Base-by-base conservation (phyloP, 2,113 vertebrate genomes). In the Cinclus cinclus region DNA sequence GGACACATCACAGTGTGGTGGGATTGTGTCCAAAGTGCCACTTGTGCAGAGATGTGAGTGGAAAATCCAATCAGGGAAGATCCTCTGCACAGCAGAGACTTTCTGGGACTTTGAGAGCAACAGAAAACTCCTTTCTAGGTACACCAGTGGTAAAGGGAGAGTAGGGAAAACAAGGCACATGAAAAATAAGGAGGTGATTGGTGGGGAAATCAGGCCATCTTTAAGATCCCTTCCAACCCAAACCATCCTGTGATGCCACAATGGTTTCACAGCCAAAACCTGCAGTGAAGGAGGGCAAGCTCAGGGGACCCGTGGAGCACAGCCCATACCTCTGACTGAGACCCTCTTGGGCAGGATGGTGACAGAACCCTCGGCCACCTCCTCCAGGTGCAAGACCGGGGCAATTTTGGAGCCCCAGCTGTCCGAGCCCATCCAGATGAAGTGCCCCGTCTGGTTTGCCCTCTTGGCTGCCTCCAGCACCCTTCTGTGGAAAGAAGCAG, bases 401-500 rank as follows among this genome's bases (percentile, higher is more conserved):
- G 99, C 90, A 3, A 98, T 99, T 97, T 99, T 99, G 95, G 99
- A 99, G 70, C 99, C 99, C 99, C 99, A 99, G 97, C 99, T 99
- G 97, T 99, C 99, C 0, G 99, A 99, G 62, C 99, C 99, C 89
- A 99, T 99, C 99, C 99, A 99, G 97, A 99, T 99, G 97, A 99
- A 99, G 90, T 99, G 99, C 14, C 99, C 99, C 0, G 99, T 99
- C 97, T 99, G 99, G 96, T 99, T 99, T 9, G 99, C 99, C 91
- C 97, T 98, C 94, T 99, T 99, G 7, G 99, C 99, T 0, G 99
- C 98, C 96, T 98, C 98, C 86, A 99, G 98, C 83, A 99, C 99
- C 39, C 98, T 98, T 95, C 99, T 99, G 96, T 37, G 15, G 95
- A 90, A 49, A 96, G 67, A 96, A 91, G 33, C 68, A 70, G 58